Evolutionary conservation across 2,113 vertebrate genomes (phyloP), one percentile per base, ranked within the genome.

Genomic region (Brachirus orientalis): DNA sequence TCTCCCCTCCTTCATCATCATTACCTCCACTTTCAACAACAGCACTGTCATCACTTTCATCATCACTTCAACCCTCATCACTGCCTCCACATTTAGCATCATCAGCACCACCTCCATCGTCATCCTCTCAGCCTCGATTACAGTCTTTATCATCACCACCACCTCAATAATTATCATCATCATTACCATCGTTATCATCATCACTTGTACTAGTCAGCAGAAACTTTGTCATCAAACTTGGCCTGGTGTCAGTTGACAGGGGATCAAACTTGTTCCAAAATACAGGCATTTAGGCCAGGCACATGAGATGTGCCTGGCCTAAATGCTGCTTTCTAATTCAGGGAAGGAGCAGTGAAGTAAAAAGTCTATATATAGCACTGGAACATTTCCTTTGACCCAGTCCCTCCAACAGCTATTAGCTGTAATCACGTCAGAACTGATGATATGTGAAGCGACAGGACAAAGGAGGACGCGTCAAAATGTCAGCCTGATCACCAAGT

Each of bases 391-490:
- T 38, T 77, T 43, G 60, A 82, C 68, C 75, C 67, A 16, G 62
- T 71, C 53, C 36, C 63, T 13, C 64, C 58, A 69, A 85, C 88
- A 86, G 82, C 88, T 86, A 91, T 90, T 90, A 91, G 81, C 83
- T 72, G 78, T 77, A 88, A 91, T 90, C 85, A 89, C 79, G 86
- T 88, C 86, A 88, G 61, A 10, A 63, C 46, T 73, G 85, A 86
- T 84, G 83, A 86, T 86, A 88, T 58, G 10, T 50, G 18, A 75
- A 80, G 79, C 35, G 85, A 86, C 82, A 77, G 86, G 83, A 86
- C 87, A 87, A 89, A 87, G 83, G 84, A 84, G 80, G 86, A 75
- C 51, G 58, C 62, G 69, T 87, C 86, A 84, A 88, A 82, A 85
- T 81, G 85, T 87, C 82, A 79, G 65, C 61, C 72, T 60, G 56